Evolutionary conservation across 1,140 invertebrate genomes (phyloP).

Genomic region (Metopolophium dirhodum): DNA sequence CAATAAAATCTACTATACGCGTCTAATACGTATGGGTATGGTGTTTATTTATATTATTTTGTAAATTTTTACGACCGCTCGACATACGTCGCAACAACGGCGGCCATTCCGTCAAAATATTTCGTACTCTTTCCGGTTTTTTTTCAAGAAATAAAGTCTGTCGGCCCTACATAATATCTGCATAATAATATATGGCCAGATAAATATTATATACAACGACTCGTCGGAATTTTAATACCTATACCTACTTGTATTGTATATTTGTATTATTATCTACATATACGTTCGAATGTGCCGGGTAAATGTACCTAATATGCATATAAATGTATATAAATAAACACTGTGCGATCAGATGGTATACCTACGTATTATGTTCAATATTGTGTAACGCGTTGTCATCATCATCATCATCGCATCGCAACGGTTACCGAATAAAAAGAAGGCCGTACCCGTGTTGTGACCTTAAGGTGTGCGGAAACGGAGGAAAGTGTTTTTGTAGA

Average conservation of each 20-base stretch:
- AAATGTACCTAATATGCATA: neutral
- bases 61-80: neutral
- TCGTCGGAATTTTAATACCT: neutral
- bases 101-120: too few species aligned
- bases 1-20: neutral
- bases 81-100: too few species aligned
- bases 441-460: neutral
- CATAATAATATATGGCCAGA: too few species aligned
- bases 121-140: too few species aligned
- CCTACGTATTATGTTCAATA: neutral
- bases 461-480: slow-evolving; percentile 45
- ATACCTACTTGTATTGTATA: too few species aligned
- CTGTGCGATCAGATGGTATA: neutral
- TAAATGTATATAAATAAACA: neutral
- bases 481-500: slow-evolving; percentile 6
- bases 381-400: neutral
- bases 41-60: neutral
- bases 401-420: neutral
- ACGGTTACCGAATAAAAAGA: slow-evolving; percentile 32
- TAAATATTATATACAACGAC: neutral
- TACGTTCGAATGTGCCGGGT: neutral
- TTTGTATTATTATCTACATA: neutral
- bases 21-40: too few species aligned
- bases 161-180: too few species aligned
- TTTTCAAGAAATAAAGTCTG: too few species aligned